Conservation (phyloP, 2,888 invertebrate species). For the Stramonita haemastoma region DNA sequence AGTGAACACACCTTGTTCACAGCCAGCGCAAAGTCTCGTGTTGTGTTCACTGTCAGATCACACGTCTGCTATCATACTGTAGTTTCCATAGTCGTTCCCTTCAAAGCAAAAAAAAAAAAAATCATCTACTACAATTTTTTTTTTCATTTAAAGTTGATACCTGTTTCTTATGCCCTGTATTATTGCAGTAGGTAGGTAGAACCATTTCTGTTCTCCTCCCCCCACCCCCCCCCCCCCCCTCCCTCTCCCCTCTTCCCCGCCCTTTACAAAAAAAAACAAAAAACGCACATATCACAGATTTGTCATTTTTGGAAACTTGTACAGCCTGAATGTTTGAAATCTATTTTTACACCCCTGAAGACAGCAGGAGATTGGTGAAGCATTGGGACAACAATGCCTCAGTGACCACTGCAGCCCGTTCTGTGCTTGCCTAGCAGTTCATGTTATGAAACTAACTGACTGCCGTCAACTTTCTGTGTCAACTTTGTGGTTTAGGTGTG, state of each 20-base stretch:
- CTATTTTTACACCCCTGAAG: constrained; percentile 23
- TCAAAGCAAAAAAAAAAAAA: no score
- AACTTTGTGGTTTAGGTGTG: no score
- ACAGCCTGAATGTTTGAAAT: not conserved
- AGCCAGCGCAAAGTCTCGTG: no score
- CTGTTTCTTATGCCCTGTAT: not conserved
- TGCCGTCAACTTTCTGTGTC: no score
- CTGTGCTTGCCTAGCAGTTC: not conserved
- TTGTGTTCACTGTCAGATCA: no score
- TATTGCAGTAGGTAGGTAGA: not conserved
- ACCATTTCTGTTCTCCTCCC: not conserved
- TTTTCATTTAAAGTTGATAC: not conserved
- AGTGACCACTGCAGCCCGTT: not conserved
- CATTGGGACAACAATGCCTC: not conserved
- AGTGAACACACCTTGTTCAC: no score
- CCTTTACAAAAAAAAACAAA: no score
- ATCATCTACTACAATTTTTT: not conserved
- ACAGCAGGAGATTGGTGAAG: not conserved
- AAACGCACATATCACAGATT: constrained; percentile 13
- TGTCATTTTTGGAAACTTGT: not conserved
- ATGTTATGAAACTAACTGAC: no score
- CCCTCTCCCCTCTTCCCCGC: not conserved
- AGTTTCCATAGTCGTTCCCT: no score
- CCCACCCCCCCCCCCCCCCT: not conserved
- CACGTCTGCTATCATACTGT: no score